Conservation (phyloP, 2,888 invertebrate genomes). For the Sthenelais limicola region DNA sequence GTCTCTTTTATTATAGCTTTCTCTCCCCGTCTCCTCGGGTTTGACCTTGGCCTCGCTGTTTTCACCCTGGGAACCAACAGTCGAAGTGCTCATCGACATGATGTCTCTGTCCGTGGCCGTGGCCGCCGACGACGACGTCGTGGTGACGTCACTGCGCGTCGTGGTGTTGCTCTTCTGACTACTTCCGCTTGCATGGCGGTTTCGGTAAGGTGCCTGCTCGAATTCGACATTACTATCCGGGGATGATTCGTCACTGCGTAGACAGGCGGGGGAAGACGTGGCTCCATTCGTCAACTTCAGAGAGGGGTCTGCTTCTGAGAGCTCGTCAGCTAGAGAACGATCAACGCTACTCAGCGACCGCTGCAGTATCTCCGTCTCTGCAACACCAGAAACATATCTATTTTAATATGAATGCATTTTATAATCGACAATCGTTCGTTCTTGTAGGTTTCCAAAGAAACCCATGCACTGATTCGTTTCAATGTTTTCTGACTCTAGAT, state of each 20-base stretch:
- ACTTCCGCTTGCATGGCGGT: conserved; percentile 16
- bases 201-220: conserved; percentile 14
- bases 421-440: too few species aligned
- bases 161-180: conserved; percentile 9
- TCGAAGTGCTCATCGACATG: conserved; percentile 33
- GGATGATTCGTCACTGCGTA: not conserved
- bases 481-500: too few species aligned
- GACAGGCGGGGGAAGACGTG: not conserved
- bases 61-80: conserved; percentile 2
- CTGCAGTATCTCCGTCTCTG: conserved; percentile 31
- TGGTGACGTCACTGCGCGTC: too few species aligned
- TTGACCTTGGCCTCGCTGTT: conserved; percentile 26
- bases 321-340: conserved; percentile 38
- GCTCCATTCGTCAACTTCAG: conserved; percentile 11
- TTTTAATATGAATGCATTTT: too few species aligned
- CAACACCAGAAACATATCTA: not conserved
- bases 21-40: conserved; percentile 23
- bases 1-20: conserved; percentile 17
- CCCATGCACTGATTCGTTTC: too few species aligned
- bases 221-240: conserved; percentile 32
- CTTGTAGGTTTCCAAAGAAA: too few species aligned
- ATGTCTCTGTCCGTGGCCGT: not conserved
- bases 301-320: conserved; percentile 30
- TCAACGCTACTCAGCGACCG: conserved; percentile 32
- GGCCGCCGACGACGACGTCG: not conserved